phyloP scores from a whole-genome alignment of 2,797 vertebrate genomes.

The Sebastes hopkinsi region DNA sequence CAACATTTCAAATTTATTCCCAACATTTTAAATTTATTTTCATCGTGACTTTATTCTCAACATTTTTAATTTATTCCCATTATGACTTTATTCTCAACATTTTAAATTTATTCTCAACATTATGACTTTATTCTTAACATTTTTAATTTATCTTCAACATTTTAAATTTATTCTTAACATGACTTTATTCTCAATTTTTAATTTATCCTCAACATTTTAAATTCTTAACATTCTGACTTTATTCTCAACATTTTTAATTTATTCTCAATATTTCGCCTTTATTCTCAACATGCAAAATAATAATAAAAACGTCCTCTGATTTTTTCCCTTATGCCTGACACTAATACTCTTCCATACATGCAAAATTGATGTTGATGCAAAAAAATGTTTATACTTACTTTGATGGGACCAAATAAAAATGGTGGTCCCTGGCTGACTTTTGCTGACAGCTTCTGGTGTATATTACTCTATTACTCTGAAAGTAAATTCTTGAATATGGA shows the following conservation, averaged over 20 bases:
- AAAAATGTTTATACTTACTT: neutral
- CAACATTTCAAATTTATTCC: neutral
- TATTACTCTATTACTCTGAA: neutral
- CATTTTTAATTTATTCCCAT: too few species aligned
- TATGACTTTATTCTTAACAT: too few species aligned
- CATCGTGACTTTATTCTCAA: too few species aligned
- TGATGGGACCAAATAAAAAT: neutral
- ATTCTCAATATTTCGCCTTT: neutral
- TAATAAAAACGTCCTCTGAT: neutral
- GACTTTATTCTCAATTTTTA: neutral
- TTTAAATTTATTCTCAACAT: too few species aligned
- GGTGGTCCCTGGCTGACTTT: neutral
- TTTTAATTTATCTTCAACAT: neutral
- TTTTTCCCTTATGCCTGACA: too few species aligned
- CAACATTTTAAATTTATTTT: neutral
- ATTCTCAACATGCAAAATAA: neutral
- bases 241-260: neutral
- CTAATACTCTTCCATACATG: neutral
- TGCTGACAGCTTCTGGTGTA: neutral
- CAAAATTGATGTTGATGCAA: neutral
- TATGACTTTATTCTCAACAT: too few species aligned
- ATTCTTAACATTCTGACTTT: too few species aligned
- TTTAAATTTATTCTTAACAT: neutral
- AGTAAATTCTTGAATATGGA: neutral
- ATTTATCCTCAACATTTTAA: too few species aligned